Percentiles rank a stretch among this genome's conserved stretches.
These are phyloP conservation scores for Tetropium fuscum DNA, from an alignment of 2,888 invertebrate species.

Conservation along the genomic window DNA sequence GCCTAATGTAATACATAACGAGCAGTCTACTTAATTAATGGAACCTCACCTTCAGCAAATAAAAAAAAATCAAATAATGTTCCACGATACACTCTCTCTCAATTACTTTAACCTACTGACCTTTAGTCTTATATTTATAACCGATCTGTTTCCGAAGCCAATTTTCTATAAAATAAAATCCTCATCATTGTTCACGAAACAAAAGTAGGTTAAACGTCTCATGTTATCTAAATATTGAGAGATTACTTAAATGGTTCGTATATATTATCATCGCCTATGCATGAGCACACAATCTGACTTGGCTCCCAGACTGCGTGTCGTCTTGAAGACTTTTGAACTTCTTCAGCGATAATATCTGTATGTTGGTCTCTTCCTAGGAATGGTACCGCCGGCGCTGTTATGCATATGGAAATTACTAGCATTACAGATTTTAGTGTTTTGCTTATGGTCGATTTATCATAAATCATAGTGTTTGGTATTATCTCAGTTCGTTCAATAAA, in stretches of 20 bases:
- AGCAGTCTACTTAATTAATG: slow-evolving; percentile 10
- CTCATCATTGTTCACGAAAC: slow-evolving; percentile 13
- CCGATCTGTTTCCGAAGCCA: slow-evolving; percentile 20
- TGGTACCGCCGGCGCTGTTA: slow-evolving; percentile 8
- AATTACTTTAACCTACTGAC: slow-evolving; percentile 29
- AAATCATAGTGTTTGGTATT: too few relatives aligned
- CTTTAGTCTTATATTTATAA: slow-evolving; percentile 24
- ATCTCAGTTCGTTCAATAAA: too few relatives aligned
- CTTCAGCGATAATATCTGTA: slow-evolving; percentile 22
- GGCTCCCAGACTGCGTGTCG: slow-evolving; percentile 26
- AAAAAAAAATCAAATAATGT: slow-evolving; percentile 20
- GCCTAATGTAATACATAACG: background rate
- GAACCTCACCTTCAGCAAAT: slow-evolving; percentile 20
- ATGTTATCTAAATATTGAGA: slow-evolving; percentile 21
- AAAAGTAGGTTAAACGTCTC: slow-evolving; percentile 18
- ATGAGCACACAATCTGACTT: background rate
- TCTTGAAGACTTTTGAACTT: slow-evolving; percentile 21
- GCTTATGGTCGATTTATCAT: too few relatives aligned
- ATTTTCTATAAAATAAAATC: slow-evolving; percentile 25
- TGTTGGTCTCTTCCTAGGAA: background rate
- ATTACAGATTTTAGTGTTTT: too few relatives aligned
- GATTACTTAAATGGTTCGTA: slow-evolving; percentile 16
- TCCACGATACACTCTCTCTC: slow-evolving; percentile 19
- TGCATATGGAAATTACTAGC: too few relatives aligned
- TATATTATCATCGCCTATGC: slow-evolving; percentile 9